Evolutionary conservation across 1,140 invertebrate species (phyloP).

Genomic region (Andricus grossulariae): DNA sequence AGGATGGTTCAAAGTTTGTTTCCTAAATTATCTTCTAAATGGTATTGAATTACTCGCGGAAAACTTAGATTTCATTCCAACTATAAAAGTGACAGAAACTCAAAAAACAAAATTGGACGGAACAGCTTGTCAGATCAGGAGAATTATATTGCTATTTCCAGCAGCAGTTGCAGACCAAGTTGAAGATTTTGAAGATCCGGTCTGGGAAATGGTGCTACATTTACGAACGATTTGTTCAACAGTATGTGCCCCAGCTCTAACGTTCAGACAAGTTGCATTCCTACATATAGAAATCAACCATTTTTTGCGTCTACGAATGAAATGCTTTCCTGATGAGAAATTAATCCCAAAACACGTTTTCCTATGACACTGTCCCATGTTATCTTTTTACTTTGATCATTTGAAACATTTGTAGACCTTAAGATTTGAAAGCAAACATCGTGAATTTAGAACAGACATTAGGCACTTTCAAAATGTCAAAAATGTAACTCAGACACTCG

Average conservation of each 20-base stretch:
- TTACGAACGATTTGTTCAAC: neutral
- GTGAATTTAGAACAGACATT: neutral
- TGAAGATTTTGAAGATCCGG: neutral
- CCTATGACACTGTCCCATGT: neutral
- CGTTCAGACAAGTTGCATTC: neutral
- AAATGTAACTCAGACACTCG: neutral
- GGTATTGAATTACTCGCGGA: neutral
- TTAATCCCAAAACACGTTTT: neutral
- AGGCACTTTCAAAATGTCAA: neutral
- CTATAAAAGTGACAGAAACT: no score
- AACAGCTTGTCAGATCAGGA: no score
- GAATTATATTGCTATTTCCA: no score
- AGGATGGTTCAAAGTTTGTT: neutral
- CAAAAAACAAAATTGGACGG: no score
- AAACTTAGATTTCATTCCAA: neutral
- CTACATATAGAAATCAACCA: neutral
- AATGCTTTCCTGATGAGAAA: neutral
- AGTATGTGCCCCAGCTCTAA: conserved; percentile 3
- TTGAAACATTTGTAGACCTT: neutral
- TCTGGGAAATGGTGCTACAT: conserved; percentile 3
- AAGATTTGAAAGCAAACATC: neutral
- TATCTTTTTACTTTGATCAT: neutral
- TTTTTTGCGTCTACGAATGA: neutral
- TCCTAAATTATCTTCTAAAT: conserved; percentile 1
- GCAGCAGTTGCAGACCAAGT: neutral